Evolutionary conservation across 2,113 vertebrate genomes (phyloP).

Genomic region (Grammomys dolichurus): DNA sequence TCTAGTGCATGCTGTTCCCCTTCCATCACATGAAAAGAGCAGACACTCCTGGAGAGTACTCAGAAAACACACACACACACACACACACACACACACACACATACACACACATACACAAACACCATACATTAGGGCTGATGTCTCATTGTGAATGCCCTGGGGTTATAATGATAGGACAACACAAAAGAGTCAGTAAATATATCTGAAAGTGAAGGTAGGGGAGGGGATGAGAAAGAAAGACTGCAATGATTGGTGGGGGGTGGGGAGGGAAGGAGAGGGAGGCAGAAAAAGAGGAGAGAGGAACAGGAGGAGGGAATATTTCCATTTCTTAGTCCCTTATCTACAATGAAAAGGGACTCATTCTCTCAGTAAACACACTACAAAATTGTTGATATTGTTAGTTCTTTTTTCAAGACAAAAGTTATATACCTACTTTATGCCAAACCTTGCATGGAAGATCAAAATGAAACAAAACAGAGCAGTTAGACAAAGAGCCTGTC

Average conservation of each 20-base stretch:
- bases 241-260: no score
- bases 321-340: not conserved
- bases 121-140: rapidly evolving
- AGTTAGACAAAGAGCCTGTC: not conserved
- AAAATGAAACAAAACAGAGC: conserved; percentile 44
- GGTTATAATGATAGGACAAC: not conserved
- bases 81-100: not conserved
- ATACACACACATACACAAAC: no score
- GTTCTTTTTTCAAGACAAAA: conserved; percentile 41
- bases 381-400: not conserved
- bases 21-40: not conserved
- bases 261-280: not conserved
- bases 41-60: not conserved
- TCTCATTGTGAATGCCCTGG: not conserved
- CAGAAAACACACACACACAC: not conserved
- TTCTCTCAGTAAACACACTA: not conserved
- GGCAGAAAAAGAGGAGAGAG: not conserved
- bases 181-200: not conserved
- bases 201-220: not conserved
- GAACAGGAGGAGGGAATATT: not conserved
- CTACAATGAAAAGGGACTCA: not conserved
- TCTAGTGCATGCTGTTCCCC: not conserved
- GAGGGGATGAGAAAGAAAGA: no score
- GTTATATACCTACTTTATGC: conserved; percentile 22
- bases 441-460: not conserved